Base-by-base conservation (phyloP, 2,888 invertebrate genomes). In the Cybosia mesomella region DNA sequence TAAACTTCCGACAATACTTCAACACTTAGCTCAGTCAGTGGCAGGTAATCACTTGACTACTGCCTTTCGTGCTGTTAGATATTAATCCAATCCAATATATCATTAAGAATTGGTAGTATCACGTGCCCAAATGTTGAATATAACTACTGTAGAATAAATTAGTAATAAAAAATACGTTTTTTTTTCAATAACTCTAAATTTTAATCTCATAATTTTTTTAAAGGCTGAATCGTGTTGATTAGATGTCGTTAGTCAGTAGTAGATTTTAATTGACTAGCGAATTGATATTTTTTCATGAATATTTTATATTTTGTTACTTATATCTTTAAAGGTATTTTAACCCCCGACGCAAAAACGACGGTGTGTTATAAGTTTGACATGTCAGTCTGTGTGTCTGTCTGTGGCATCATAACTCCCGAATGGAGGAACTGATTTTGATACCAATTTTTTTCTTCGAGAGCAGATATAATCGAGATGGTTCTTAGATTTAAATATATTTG, bases 191-290 rank as follows among this genome's bases (percentile, higher is more conserved):
- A 22, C 36, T 22, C 49, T n/a, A n/a, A 32, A 22, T 61, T 22
- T n/a, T 32, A 32, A 49, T 49, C 21, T n/a, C 18, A 43, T 22
- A 5, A 15, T 24, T 53, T 57, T 59, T 55, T 22, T 64, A 21
- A 34, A 22, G 24, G n/a, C 43, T 3, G 24, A 39, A 24, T 34
- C 54, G 21, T 54, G 28, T 59, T 34, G 22, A 68, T 60, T 68
- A 5, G 18, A 21, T 43, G 43, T 61, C 49, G 59, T 60, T 68
- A 34, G 11, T 49, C 28, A 64, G 68, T 60, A 22, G 59, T 54
- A 54, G 34, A 32, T 43, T 54, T 53, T 54, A 68, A 64, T 64
- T 55, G 21, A 58, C n/a, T 34, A 10, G 21, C 28, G 36, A 68
- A 63, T 67, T 58, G 24, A 57, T 34, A 43, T 58, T 22, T 63